Base-by-base conservation (phyloP, 1,140 invertebrate species). In the Berghia stephanieae region DNA sequence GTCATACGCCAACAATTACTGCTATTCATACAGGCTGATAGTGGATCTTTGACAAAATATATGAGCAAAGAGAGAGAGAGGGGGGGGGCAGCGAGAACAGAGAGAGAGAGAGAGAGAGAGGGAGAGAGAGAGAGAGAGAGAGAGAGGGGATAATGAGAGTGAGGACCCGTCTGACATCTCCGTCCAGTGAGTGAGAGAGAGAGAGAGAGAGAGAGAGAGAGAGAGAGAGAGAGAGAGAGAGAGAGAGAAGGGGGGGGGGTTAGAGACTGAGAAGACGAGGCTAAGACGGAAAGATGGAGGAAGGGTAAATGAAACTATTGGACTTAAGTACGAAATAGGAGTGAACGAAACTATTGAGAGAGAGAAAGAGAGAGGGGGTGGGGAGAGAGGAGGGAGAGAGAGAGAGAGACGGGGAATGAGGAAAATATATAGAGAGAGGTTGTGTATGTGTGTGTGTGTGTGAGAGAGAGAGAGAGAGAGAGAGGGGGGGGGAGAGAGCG, bases 161-260 rank as follows among this genome's bases (percentile, higher is more conserved):
- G n/a, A n/a, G n/a, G n/a, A n/a, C n/a, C n/a, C n/a, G n/a, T n/a
- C n/a, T n/a, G n/a, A n/a, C n/a, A n/a, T n/a, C n/a, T n/a, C n/a
- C n/a, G n/a, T n/a, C n/a, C n/a, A n/a, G n/a, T n/a, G 67, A 69
- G 5, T 42, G 67, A 8, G 8, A 42, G 38, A 69, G 5, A 69
- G 40, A 5, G 6, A 69, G 36, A 69, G 6, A 69, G 40, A 69
- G 6, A 69, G 40, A 69, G 6, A 69, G 38, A 43, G 36, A 43
- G 67, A 43, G 67, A 43, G 67, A 43, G 36, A 42, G 67, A 43
- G 67, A 43, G 67, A 69, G 67, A 69, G 40, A 69, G 67, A 42
- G 67, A 69, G 24, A 69, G 36, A 69, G 36, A 40, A 40, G 8
- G 27, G 13, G 8, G 13, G 13, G 8, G 27, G 13, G 8, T 13